Evolutionary conservation across 2,888 invertebrate genomes (phyloP), one percentile per base, ranked within the genome.

Genomic region (Cataglyphis livida): DNA sequence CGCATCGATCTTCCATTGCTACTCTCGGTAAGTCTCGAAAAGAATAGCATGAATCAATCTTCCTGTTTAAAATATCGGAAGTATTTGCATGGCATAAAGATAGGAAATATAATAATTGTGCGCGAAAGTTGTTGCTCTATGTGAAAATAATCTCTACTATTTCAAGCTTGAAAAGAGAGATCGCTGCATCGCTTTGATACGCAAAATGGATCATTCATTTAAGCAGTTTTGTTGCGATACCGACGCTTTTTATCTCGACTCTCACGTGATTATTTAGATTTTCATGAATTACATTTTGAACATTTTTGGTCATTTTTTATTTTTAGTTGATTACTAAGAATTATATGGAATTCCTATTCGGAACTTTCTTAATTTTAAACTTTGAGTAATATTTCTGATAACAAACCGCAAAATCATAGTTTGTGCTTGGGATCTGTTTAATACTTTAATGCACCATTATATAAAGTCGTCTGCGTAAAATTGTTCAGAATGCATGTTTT

Each of bases 1-100:
- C 87, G 84, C n/a, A 84, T 93, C 71, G 89, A 92, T 84, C 85
- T 91, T 61, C 88, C 90, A 18, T 87, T 92, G 7, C 73, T 92
- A 25, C 81, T 92, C n/a, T 90, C 89, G 74, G 90, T 91, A 79
- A 91, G 89, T 64, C n/a, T 7, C 18, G 25, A 28, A n/a, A 48
- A 62, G 54, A 79, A 64, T 81, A 18, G 18, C 25, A 0, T 0
- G 15, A 32, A 61, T 61, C 32, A 41, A 61, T 61, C 2, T 61
- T 44, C 6, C 4, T 28, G 35, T 1, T 18, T n/a, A 61, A 57
- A 44, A 25, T 28, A 28, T 41, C 4, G 1, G 1, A 18, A 54
- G n/a, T 15, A 18, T 65, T 48, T 73, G 5, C 28, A 21, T n/a
- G n/a, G n/a, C 5, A 21, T 28, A 57, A 28, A 57, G 15, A 66